Evolutionary conservation across 2,113 vertebrate genomes (phyloP), one percentile per base, ranked within the genome.

Genomic region (Dasyprocta punctata): DNA sequence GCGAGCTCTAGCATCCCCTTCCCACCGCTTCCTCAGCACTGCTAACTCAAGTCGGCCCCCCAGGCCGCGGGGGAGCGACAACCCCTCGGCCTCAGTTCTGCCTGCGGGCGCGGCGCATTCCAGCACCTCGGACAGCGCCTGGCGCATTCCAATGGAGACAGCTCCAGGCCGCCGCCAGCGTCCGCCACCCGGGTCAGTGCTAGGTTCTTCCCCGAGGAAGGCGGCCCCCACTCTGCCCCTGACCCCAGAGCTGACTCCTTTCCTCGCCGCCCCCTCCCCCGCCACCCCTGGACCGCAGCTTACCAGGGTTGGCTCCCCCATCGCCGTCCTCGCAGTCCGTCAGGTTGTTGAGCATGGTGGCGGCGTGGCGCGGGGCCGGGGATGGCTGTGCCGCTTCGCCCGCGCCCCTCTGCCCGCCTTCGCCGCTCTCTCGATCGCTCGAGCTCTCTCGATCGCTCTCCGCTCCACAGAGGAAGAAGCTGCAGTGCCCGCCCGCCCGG

Each of bases 331-430:
- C 99, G 96, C 99, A 99, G 98, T 99, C 99, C 95, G 99, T 99
- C 99, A 99, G 99, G 99, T 99, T 99, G 99, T 99, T 99, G 93
- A 99, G 99, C 99, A 99, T 99, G 99, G 99, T 98, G 98, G 98
- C 98, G 97, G 97, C 97, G 96, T 96, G 81, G 94, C 75, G 86
- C 97, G 89, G 96, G 96, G 96, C 96, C 89, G 89, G 91, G 97
- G 94, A 96, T 95, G 97, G 97, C 98, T 94, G 94, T 94, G 69
- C 69, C 67, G 96, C 94, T 94, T 94, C 4, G 84, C 98, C 99
- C 98, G 98, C 98, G 90, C 97, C 96, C 97, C 97, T 97, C 97
- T 97, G 97, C 97, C 98, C 97, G 97, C 97, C 94, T 97, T 91
- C 89, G 92, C 90, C 77, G 97, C 97, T 86, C 96, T 96, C 94